phyloP scores from a whole-genome alignment of 1,140 invertebrate genomes.

The Leptinotarsa defecta region DNA sequence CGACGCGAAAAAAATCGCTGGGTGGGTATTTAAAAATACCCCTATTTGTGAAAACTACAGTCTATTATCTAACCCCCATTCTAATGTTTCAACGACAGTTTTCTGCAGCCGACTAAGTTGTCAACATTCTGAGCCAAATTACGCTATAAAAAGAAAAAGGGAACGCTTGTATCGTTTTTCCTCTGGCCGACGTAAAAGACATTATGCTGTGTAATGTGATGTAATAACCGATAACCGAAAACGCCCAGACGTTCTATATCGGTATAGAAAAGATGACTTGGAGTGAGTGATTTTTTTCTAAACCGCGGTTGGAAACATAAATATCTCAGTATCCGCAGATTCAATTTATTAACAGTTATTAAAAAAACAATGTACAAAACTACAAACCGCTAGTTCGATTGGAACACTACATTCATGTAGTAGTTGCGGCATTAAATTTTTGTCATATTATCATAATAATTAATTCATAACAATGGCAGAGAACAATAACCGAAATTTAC shows the following conservation, averaged over 20 bases:
- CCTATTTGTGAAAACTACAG: not conserved
- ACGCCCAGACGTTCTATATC: not conserved
- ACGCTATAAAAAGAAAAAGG: constrained; percentile 8
- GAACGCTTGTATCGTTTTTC: constrained; percentile 2
- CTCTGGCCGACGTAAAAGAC: not conserved
- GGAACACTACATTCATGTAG: no score
- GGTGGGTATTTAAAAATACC: constrained; percentile 11
- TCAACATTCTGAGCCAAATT: not conserved
- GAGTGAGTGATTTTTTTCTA: no score
- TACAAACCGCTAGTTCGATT: no score
- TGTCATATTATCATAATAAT: no score
- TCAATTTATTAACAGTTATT: no score
- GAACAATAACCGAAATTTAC: no score
- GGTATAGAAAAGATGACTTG: no score
- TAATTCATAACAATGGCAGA: no score
- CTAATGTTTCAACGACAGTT: constrained; percentile 11
- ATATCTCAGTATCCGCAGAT: no score
- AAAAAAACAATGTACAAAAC: no score
- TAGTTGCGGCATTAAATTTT: no score
- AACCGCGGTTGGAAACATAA: no score
- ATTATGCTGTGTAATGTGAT: constrained; percentile 15
- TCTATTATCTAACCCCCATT: constrained; percentile 10
- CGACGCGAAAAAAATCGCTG: not conserved
- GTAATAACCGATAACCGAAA: constrained; percentile 15
- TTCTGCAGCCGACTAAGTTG: not conserved